Base-by-base conservation (phyloP, 2,113 vertebrate species). In the Rhinoderma darwinii region DNA sequence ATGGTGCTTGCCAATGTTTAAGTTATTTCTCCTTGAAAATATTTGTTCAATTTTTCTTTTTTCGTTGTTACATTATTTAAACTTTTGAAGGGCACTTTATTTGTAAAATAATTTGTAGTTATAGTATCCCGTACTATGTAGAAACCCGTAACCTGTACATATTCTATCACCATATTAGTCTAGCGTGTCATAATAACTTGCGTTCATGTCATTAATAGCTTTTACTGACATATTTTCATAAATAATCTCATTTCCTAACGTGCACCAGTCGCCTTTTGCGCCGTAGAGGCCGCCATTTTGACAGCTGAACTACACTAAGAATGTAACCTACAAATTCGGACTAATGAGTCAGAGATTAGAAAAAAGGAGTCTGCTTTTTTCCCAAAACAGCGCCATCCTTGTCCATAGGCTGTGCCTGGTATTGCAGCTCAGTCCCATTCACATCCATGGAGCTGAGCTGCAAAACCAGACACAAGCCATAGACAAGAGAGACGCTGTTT, bases 31-130 rank as follows among this genome's bases (percentile, higher is more conserved):
- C 37, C 39, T 59, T 70, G 43, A 79, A 78, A 80, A 79, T 80
- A 54, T 68, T 68, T 86, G 47, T 81, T 27, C 5, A 44, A 35
- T 30, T 41, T 73, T 56, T 70, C 43, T 82, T 75, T 85, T 84
- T 25, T 25, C 8, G 5, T 70, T 82, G 20, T 72, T 22, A 35
- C 25, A 18, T 75, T 82, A 82, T 87, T 82, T 87, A 87, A 87
- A 72, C 54, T 22, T 59, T 50, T 47, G 12, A 82, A 80, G 79
- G 86, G 86, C 86, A 87, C 86, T 87, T 87, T 87, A 87, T 82
- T 81, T 86, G 76, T 82, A 87, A 80, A 35, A 54, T 84, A 74
- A 73, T 54, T 59, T 75, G 27, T 22, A 61, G 50, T 43, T 59
- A 54, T 43, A 22, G 37, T 41, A 27, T 11, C 18, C 68, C 22